Evolutionary conservation across 2,113 vertebrate genomes (phyloP), one percentile per base, ranked within the genome.

Genomic region (Microtus richardsoni): DNA sequence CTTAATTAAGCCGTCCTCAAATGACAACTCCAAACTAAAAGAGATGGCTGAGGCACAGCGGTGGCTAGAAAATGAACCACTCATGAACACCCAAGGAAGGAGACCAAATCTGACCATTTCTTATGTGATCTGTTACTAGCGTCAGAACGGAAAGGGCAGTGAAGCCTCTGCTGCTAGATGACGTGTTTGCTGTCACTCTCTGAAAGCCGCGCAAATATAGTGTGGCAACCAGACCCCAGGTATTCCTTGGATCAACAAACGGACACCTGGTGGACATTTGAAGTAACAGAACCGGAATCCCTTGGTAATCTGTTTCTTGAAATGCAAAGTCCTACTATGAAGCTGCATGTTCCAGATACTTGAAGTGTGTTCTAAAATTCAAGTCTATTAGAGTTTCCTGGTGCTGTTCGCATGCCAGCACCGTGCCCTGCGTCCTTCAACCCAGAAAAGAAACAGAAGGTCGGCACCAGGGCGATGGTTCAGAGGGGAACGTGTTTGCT

Each of bases 1-100:
- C 94, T 87, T 97, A 97, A 97, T 97, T 95, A 97, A 94, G 92
- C 86, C n/a, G 60, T 87, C 54, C 44, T 91, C 94, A 89, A 41
- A 86, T 91, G 93, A 92, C 52, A 88, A 79, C 68, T 95, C 64
- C 52, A 93, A 74, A 95, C 78, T 30, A 19, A 83, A 95, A 84
- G 85, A 95, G 91, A 92, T 12, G 64, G 49, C 85, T 47, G 19
- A 79, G 78, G 49, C 62, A 91, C 44, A 91, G 88, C 44, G 5
- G 49, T 91, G 44, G 24, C 79, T 92, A 49, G 88, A 84, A 95
- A 94, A 79, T 91, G 49, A 90, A 80, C 70, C 66, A 80, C 58
- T 93, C 47, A 33, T 73, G 70, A 97, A 88, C 87, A 64, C 49
- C 80, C 58, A 28, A 78, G 33, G 11, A 64, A 84, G 33, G 47